Conservation (phyloP, 2,113 vertebrate species). For the Prionailurus viverrinus region DNA sequence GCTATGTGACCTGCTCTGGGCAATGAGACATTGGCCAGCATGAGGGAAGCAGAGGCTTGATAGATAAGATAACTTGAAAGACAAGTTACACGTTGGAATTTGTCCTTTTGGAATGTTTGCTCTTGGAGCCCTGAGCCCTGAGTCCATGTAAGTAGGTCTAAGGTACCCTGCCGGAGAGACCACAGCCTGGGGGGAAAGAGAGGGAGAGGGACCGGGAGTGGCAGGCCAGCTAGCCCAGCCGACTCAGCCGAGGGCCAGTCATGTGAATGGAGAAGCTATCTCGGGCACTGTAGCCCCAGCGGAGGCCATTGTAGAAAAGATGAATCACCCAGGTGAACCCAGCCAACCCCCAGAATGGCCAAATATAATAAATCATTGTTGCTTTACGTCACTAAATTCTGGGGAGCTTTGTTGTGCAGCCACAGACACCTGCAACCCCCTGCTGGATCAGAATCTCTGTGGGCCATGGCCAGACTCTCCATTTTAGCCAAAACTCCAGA, state of each 20-base stretch:
- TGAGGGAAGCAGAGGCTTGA: background rate
- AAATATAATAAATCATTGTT: background rate
- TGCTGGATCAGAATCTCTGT: background rate
- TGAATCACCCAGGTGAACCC: background rate
- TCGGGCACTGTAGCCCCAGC: background rate
- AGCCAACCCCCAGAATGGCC: background rate
- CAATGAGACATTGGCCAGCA: background rate
- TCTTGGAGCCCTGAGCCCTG: background rate
- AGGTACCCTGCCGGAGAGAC: background rate
- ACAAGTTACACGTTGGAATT: background rate
- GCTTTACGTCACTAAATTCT: background rate
- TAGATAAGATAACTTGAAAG: background rate
- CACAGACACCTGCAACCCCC: background rate
- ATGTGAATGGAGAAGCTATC: background rate
- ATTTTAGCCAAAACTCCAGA: background rate
- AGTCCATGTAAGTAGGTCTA: background rate
- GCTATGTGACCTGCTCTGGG: background rate
- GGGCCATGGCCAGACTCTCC: background rate
- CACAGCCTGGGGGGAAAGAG: rapidly evolving
- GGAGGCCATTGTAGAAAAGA: background rate
- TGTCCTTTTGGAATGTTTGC: background rate
- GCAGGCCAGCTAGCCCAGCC: background rate
- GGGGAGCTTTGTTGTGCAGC: background rate
- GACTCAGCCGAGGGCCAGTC: background rate
- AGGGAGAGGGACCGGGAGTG: rapidly evolving